Percentiles rank a stretch among this genome's conserved stretches.
Evolutionary conservation across 2,797 vertebrate species (phyloP).

Genomic region (Rachycentron canadum): DNA sequence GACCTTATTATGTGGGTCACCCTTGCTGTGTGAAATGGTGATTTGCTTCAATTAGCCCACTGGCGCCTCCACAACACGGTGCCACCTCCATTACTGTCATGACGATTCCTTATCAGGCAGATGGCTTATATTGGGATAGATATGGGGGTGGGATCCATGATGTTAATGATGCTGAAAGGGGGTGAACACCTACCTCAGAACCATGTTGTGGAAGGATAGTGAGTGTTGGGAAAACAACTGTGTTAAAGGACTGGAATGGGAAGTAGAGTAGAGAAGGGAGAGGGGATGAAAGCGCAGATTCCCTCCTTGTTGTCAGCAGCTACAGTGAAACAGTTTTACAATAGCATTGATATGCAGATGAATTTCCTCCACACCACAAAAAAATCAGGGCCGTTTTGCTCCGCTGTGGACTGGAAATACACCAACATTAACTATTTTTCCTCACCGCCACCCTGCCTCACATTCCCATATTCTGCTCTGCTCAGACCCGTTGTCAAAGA

Average conservation of each 20-base stretch:
- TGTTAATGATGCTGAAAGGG: slow-evolving; percentile 44
- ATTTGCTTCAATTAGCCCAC: slow-evolving; percentile 75
- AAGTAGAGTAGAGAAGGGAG: slow-evolving; percentile 3
- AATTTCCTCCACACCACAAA: slow-evolving; percentile 36
- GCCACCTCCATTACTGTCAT: slow-evolving; percentile 44
- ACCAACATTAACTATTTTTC: slow-evolving; percentile 43
- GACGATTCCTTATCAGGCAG: slow-evolving; percentile 53
- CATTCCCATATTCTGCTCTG: slow-evolving; percentile 42
- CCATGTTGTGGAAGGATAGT: not conserved
- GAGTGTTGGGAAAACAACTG: slow-evolving; percentile 23
- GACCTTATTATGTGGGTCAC: slow-evolving; percentile 58
- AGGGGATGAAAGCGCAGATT: not conserved
- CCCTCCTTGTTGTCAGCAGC: slow-evolving; percentile 6
- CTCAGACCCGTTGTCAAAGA: slow-evolving; percentile 57
- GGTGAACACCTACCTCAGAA: slow-evolving; percentile 37
- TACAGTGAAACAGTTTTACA: slow-evolving; percentile 30
- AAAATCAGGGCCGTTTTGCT: slow-evolving; percentile 26
- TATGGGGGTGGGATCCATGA: slow-evolving; percentile 1
- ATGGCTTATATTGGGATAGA: slow-evolving; percentile 46
- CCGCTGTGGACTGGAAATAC: slow-evolving; percentile 47
- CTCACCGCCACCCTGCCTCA: not conserved
- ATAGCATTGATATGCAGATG: slow-evolving; percentile 62
- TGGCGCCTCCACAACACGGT: slow-evolving; percentile 61
- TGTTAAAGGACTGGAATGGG: not conserved
- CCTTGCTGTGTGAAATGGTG: slow-evolving; percentile 63